A percentile compares a stretch with the other conserved stretches of the same genome.
Evolutionary conservation across 2,888 invertebrate species (phyloP).

Genomic region (Cheilosia variabilis): DNA sequence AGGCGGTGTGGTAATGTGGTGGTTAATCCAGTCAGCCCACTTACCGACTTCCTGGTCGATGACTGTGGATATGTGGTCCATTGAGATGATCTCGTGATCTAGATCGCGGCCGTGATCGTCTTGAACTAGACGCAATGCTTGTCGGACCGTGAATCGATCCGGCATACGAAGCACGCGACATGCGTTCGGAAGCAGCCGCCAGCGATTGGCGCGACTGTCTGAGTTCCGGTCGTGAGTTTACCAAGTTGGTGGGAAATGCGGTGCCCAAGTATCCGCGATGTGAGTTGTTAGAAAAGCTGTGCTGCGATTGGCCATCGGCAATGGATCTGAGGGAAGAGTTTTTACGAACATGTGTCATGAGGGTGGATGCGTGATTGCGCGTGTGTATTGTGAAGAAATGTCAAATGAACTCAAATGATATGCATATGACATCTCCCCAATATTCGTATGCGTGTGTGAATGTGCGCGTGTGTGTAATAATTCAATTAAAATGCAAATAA

Average conservation of each 20-base stretch:
- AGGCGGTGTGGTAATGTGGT: conserved; percentile 59
- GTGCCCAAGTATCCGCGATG: conserved; percentile 88
- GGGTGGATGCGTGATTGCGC: conserved; percentile 28
- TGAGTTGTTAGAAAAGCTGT: conserved; percentile 93
- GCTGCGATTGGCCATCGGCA: conserved; percentile 95
- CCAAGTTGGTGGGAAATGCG: conserved; percentile 90
- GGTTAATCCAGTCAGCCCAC: conserved; percentile 77
- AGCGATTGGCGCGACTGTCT: conserved; percentile 94
- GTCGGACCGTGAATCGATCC: conserved; percentile 87
- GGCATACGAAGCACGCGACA: conserved; percentile 90
- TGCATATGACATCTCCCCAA: conserved; percentile 31
- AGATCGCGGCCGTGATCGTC: conserved; percentile 90
- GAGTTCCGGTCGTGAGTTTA: conserved; percentile 91
- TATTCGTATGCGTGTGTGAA: conserved; percentile 22
- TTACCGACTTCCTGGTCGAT: conserved; percentile 91
- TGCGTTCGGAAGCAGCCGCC: conserved; percentile 92
- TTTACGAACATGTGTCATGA: conserved; percentile 48
- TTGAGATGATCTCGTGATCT: conserved; percentile 88
- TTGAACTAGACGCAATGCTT: conserved; percentile 86
- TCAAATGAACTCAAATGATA: conserved; percentile 37
- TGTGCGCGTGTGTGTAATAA: conserved; percentile 14
- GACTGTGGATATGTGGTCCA: conserved; percentile 84
- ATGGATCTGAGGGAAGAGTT: conserved; percentile 86
- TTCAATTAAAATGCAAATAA: conserved; percentile 74
- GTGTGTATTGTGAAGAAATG: conserved; percentile 27